Evolutionary conservation across 2,113 vertebrate genomes (phyloP).

Genomic region (Scopus umbretta): DNA sequence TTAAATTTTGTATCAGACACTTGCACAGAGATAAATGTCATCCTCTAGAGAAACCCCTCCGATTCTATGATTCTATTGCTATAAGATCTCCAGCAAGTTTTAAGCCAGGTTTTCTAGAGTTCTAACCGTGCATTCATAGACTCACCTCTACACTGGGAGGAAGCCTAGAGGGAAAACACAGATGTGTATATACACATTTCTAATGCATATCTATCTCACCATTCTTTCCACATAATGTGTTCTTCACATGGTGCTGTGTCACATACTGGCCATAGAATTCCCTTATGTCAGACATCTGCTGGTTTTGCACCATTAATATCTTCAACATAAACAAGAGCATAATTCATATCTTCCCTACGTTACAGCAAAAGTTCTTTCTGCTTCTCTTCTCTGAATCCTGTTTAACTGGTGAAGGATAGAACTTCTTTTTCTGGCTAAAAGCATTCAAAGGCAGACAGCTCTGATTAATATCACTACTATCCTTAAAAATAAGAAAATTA

Average conservation of each 20-base stretch:
- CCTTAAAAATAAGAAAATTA: background rate
- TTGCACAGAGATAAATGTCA: background rate
- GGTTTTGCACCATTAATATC: background rate
- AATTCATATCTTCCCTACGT: background rate
- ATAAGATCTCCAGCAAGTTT: background rate
- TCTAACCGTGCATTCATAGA: background rate
- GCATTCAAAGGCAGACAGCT: background rate
- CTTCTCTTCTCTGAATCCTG: background rate
- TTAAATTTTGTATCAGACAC: background rate
- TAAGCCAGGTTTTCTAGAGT: background rate
- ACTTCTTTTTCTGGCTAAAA: background rate
- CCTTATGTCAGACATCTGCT: background rate
- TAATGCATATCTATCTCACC: background rate
- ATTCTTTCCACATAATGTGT: background rate
- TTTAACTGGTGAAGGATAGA: background rate
- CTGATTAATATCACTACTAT: background rate
- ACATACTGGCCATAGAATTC: background rate
- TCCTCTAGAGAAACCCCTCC: background rate
- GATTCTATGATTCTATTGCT: too few species aligned
- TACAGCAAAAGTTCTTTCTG: background rate
- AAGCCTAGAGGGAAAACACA: background rate
- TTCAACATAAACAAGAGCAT: background rate
- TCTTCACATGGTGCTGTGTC: background rate
- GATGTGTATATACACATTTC: accelerated
- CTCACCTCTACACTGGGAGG: background rate